Evolutionary conservation across 2,888 invertebrate species (phyloP).

Genomic region (Cephus pygmeus): DNA sequence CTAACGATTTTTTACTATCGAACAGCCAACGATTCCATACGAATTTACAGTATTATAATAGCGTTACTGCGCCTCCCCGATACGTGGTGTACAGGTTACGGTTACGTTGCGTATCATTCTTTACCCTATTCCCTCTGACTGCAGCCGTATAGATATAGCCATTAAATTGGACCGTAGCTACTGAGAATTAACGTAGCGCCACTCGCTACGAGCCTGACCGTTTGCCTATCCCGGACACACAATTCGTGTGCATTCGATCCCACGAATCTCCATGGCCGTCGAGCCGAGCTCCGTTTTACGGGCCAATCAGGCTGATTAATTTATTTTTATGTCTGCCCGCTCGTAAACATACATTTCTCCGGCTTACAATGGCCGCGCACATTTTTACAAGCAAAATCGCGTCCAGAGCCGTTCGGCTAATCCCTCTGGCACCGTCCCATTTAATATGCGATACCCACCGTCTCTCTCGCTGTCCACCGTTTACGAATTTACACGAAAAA

Average conservation of each 20-base stretch:
- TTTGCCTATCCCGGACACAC: neutral
- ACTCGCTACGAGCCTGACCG: neutral
- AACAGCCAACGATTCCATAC: constrained; percentile 25
- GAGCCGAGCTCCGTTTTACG: constrained; percentile 10
- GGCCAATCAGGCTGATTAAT: constrained; percentile 36
- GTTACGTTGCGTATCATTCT: neutral
- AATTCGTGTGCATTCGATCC: constrained; percentile 16
- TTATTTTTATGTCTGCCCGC: constrained; percentile 42
- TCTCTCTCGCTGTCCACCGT: constrained; percentile 45
- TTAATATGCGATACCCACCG: constrained; percentile 55
- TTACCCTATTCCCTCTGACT: neutral
- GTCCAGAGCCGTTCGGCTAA: constrained; percentile 39
- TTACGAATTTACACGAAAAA: constrained; percentile 58
- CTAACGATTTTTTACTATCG: constrained; percentile 28
- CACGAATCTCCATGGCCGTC: constrained; percentile 12
- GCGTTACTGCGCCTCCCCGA: neutral
- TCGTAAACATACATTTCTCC: constrained; percentile 54
- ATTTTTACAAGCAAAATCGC: constrained; percentile 55
- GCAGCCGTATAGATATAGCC: neutral
- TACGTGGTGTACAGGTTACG: neutral
- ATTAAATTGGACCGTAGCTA: neutral
- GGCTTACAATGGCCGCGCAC: constrained; percentile 35
- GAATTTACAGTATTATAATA: constrained; percentile 27
- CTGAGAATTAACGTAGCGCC: neutral
- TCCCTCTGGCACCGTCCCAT: constrained; percentile 57